phyloP scores from a whole-genome alignment of 2,113 vertebrate species.

The Neotoma lepida region DNA sequence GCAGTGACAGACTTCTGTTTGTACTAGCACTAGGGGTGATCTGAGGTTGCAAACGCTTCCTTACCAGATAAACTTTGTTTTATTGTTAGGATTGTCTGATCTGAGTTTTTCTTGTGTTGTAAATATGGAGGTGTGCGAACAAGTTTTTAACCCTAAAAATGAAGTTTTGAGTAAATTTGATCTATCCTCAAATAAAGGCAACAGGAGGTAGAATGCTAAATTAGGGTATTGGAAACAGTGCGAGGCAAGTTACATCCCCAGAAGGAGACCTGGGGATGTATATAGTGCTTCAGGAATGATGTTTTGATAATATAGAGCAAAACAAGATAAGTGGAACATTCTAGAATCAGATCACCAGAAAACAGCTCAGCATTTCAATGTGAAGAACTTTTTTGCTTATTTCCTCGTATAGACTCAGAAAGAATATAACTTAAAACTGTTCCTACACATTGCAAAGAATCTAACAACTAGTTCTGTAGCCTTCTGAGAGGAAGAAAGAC shows the following conservation, averaged over 20 bases:
- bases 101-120: conserved; percentile 59
- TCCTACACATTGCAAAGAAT: conserved; percentile 3
- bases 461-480: neutral
- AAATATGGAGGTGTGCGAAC: neutral
- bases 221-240: neutral
- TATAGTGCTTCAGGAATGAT: neutral
- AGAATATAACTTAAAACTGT: neutral
- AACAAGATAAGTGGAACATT: neutral
- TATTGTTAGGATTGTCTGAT: conserved; percentile 35
- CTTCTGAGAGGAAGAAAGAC: neutral
- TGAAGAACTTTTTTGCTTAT: neutral
- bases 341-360: neutral
- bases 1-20: conserved; percentile 70
- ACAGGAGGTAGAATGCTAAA: neutral
- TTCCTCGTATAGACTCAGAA: neutral
- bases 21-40: conserved; percentile 36
- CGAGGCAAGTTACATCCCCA: neutral
- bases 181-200: neutral
- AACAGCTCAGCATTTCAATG: neutral
- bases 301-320: neutral
- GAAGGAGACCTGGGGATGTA: neutral
- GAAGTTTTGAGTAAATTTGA: conserved; percentile 31
- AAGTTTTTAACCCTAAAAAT: conserved; percentile 3
- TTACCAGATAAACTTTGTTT: conserved; percentile 36
- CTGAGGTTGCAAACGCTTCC: neutral